A percentile compares a stretch with the other conserved stretches of the same genome.
These are phyloP conservation scores for Caenorhabditis panamensis DNA, from an alignment of 2,888 invertebrate genomes.

Conservation along the genomic window DNA sequence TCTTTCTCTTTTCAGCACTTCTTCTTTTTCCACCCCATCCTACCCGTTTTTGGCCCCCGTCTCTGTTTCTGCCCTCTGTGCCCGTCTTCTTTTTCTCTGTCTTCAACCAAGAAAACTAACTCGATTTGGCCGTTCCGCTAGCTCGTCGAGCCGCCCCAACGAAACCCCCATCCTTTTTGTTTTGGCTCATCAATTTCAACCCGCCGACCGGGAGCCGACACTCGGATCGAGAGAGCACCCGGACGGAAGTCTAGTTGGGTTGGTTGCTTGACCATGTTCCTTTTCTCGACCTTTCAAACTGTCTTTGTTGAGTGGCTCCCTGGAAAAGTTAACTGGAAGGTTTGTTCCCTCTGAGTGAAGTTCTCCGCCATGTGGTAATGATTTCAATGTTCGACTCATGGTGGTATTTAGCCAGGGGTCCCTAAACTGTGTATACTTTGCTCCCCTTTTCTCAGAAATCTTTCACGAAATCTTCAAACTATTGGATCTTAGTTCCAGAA, in stretches of 20 bases:
- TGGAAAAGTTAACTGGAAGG: not conserved
- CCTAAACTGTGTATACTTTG: not conserved
- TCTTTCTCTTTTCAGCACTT: slow-evolving; percentile 9
- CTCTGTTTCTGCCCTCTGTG: slow-evolving; percentile 41
- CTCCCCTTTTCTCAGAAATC: not conserved
- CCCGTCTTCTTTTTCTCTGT: not conserved
- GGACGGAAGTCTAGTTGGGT: not conserved
- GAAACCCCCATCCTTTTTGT: slow-evolving; percentile 28
- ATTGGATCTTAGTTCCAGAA: too few species aligned
- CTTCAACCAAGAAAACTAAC: slow-evolving; percentile 44
- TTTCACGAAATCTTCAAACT: too few species aligned
- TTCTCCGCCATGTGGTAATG: not conserved
- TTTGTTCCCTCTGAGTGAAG: not conserved
- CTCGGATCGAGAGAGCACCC: slow-evolving; percentile 17
- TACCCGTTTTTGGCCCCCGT: slow-evolving; percentile 21
- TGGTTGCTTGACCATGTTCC: too few species aligned
- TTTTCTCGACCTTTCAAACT: too few species aligned
- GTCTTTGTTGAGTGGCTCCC: too few species aligned
- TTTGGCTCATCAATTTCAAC: slow-evolving; percentile 53
- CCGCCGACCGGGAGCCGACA: not conserved
- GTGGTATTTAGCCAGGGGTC: not conserved
- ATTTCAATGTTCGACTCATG: not conserved
- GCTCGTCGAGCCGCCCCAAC: not conserved
- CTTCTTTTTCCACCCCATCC: slow-evolving; percentile 1
- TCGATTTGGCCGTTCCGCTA: slow-evolving; percentile 55